A percentile compares a stretch with the other conserved stretches of the same genome.
These are phyloP conservation scores for Sicus ferrugineus DNA, from an alignment of 2,888 invertebrate species.

Conservation along the genomic window DNA sequence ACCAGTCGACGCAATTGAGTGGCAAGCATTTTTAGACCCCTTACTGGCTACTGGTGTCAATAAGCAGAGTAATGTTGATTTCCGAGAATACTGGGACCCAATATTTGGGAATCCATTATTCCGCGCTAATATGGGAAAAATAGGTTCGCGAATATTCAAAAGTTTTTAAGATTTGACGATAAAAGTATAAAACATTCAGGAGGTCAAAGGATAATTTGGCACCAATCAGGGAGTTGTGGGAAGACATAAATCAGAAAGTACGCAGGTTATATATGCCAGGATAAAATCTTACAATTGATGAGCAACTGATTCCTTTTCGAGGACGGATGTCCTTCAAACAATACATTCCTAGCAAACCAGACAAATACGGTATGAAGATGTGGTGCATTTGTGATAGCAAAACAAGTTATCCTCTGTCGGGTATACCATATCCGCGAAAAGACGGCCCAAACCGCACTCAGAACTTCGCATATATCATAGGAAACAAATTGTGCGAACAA, in stretches of 20 bases:
- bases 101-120: conserved; percentile 25
- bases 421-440: too few species aligned
- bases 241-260: conserved; percentile 17
- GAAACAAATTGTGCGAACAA: too few species aligned
- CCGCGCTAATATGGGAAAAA: conserved; percentile 23
- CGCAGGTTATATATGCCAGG: conserved; percentile 26
- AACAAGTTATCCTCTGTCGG: too few species aligned
- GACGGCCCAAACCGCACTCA: too few species aligned
- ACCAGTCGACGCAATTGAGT: background rate
- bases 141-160: conserved; percentile 22
- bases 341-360: too few species aligned
- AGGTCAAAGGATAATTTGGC: conserved; percentile 6
- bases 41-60: conserved; percentile 5
- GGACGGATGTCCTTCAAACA: too few species aligned
- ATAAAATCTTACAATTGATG: conserved; percentile 24
- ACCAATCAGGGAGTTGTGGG: conserved; percentile 16
- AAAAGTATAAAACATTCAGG: conserved; percentile 16
- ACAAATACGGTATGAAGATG: too few species aligned
- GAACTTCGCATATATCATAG: too few species aligned
- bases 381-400: too few species aligned
- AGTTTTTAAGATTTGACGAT: conserved; percentile 26
- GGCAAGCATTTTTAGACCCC: too few species aligned
- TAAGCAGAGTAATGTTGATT: conserved; percentile 24
- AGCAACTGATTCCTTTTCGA: conserved; percentile 30
- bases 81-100: conserved; percentile 25